Percentiles rank a stretch among this genome's conserved stretches.
Evolutionary conservation across 2,888 invertebrate species (phyloP).

Genomic region (Nomada flava): DNA sequence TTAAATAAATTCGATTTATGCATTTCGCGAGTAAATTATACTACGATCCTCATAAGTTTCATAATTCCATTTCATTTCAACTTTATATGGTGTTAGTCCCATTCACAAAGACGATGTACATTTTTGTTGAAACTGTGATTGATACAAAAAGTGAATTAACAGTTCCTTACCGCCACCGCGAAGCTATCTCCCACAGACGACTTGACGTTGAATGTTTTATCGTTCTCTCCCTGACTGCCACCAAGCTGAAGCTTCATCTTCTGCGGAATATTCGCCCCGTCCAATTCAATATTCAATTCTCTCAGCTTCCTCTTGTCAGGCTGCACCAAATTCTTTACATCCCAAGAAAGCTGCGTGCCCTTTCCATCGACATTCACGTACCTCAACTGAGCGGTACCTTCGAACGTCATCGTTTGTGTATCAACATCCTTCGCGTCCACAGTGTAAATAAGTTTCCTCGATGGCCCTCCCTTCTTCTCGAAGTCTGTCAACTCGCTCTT

Average conservation of each 20-base stretch:
- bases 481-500: conserved; percentile 80
- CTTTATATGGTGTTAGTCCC: too few species aligned
- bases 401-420: conserved; percentile 82
- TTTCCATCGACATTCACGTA: conserved; percentile 85
- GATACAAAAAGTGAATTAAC: background rate
- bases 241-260: conserved; percentile 61
- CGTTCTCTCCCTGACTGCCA: conserved; percentile 32
- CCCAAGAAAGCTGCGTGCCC: conserved; percentile 82
- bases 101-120: background rate
- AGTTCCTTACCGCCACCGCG: conserved; percentile 69
- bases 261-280: conserved; percentile 66
- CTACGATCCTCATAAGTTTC: too few species aligned
- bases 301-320: conserved; percentile 71
- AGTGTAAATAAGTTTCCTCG: conserved; percentile 83
- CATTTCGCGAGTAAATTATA: too few species aligned
- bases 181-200: conserved; percentile 74
- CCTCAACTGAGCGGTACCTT: conserved; percentile 81
- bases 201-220: conserved; percentile 64
- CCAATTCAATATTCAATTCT: conserved; percentile 70
- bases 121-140: background rate
- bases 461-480: conserved; percentile 83
- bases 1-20: too few species aligned
- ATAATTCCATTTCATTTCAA: too few species aligned
- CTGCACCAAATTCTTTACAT: conserved; percentile 80
- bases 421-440: conserved; percentile 83